Evolutionary conservation across 2,888 invertebrate genomes (phyloP), one percentile per base, ranked within the genome.

Genomic region (Troides oblongomaculatus): DNA sequence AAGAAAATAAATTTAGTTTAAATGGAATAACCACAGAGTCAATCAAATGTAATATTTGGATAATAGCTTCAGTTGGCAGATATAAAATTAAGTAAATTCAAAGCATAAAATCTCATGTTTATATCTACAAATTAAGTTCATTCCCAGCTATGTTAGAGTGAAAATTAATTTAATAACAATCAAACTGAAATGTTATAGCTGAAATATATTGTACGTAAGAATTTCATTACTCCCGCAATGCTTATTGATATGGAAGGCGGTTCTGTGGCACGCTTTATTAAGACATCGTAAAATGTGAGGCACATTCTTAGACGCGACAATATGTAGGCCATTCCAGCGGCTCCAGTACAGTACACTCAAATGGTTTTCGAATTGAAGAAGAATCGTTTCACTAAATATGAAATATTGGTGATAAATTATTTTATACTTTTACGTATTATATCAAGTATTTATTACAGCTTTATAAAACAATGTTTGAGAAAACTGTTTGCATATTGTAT

Each of bases 231-330:
- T 63, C 59, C 36, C 59, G 46, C 36, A 68, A 46, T 63, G 68
- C 63, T 68, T 68, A 68, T 68, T 68, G 68, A 68, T 68, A 68
- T 68, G 68, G 68, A 50, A 68, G 50, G 68, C 68, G 63, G 68
- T 64, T 53, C 68, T 59, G 63, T 68, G 68, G 63, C 63, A 68
- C 68, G 68, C 68, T 68, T 68, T 68, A 68, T 68, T 68, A 68
- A 68, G 68, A 64, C 68, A 64, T 68, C 68, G 68, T 68, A 68
- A 68, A 68, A 68, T 68, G 68, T 64, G 68, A 68, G 68, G 23
- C 63, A 59, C 68, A 68, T 68, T 68, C 68, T 58, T 68, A 58
- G 58, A 68, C 68, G 68, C 68, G 59, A 68, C 68, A 63, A 68
- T 68, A 64, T 68, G 68, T 64, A 68, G 68, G 63, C 63, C 63